These are phyloP conservation scores for Papilio gigon DNA, from an alignment of 2,888 invertebrate species.

Conservation along the genomic window DNA sequence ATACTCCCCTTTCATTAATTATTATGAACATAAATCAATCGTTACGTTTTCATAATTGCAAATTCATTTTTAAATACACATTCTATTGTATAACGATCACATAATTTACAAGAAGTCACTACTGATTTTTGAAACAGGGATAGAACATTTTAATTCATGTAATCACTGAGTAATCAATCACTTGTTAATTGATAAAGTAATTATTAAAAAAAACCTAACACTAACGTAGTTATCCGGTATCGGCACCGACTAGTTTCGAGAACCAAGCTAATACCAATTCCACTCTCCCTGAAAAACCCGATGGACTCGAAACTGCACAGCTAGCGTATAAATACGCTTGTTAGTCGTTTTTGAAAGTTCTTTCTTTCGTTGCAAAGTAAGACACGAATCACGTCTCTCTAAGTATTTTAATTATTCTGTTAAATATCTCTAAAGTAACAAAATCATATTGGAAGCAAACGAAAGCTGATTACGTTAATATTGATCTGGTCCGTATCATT, in stretches of 20 bases:
- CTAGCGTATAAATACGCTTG: too few relatives aligned
- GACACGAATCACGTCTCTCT: too few relatives aligned
- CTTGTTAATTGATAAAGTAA: neutral
- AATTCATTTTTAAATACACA: neutral
- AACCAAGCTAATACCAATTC: too few relatives aligned
- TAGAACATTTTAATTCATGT: neutral
- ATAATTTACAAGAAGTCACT: neutral
- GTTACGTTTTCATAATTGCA: neutral
- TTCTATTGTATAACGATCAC: neutral
- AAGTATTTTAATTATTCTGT: too few relatives aligned
- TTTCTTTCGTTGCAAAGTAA: too few relatives aligned
- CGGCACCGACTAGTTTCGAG: too few relatives aligned
- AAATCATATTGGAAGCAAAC: conserved; percentile 23
- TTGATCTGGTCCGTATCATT: conserved; percentile 36
- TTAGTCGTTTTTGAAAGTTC: too few relatives aligned
- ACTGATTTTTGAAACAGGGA: neutral
- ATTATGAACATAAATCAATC: conserved; percentile 9
- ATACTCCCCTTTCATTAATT: conserved; percentile 18
- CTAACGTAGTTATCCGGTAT: too few relatives aligned
- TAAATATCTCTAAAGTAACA: too few relatives aligned
- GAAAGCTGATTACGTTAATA: conserved; percentile 37
- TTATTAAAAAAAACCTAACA: too few relatives aligned
- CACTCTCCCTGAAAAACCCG: too few relatives aligned
- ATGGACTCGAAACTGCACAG: too few relatives aligned
- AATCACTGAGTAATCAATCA: neutral